A percentile compares a stretch with the other conserved stretches of the same genome.
phyloP scores from a whole-genome alignment of 2,888 invertebrate species.

The Sarcophaga carnaria region DNA sequence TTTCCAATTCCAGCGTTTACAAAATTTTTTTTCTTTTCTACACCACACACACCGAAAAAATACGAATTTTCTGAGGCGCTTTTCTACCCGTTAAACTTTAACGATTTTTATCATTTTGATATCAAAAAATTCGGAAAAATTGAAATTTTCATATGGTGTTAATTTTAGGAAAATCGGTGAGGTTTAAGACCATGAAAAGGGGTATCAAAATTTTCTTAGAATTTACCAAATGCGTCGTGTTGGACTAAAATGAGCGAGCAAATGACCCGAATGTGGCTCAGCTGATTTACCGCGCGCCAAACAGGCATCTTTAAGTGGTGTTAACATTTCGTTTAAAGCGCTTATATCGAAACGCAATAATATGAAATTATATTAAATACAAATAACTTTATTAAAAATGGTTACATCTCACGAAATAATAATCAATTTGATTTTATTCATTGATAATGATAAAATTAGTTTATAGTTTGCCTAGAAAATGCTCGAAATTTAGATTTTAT shows the following conservation, averaged over 20 bases:
- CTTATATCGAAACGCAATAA: neutral
- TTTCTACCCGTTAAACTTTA: conserved; percentile 73
- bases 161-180: conserved; percentile 63
- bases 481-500: too few species aligned
- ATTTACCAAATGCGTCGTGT: conserved; percentile 69
- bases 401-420: too few species aligned
- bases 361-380: too few species aligned
- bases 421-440: too few species aligned
- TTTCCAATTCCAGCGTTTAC: conserved; percentile 77
- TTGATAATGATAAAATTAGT: too few species aligned
- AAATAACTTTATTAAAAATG: too few species aligned
- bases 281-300: conserved; percentile 72
- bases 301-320: conserved; percentile 69
- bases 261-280: conserved; percentile 70
- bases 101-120: conserved; percentile 74
- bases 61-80: conserved; percentile 74
- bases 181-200: conserved; percentile 62
- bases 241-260: conserved; percentile 69
- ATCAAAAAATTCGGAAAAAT: conserved; percentile 76
- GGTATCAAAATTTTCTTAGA: conserved; percentile 62
- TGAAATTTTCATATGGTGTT: conserved; percentile 71
- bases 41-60: conserved; percentile 72
- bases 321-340: conserved; percentile 10
- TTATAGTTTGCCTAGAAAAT: too few species aligned
- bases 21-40: conserved; percentile 73